Evolutionary conservation across 2,113 vertebrate species (phyloP).

Genomic region (Pheucticus melanocephalus): DNA sequence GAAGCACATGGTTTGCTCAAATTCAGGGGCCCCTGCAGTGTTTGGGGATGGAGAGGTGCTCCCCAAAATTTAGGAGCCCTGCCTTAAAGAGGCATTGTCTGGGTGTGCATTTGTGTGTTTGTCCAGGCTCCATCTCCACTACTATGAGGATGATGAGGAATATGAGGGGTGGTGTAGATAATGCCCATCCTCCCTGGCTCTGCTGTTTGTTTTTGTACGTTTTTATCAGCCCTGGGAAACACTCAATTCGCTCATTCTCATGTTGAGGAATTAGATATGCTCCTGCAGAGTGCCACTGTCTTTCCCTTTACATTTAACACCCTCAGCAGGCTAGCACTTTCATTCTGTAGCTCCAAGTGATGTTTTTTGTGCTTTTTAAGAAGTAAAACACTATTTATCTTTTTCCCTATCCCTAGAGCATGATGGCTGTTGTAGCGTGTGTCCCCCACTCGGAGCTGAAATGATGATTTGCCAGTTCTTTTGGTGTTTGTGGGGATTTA

Average conservation of each 20-base stretch:
- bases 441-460: background rate
- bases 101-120: background rate
- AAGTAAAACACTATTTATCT: background rate
- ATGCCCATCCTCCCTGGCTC: background rate
- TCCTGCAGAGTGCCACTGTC: background rate
- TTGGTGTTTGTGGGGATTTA: background rate
- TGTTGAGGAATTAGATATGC: background rate
- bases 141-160: fast-evolving
- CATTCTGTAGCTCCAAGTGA: background rate
- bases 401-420: fast-evolving
- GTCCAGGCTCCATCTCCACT: fast-evolving
- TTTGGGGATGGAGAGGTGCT: fast-evolving
- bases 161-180: background rate
- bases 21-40: fast-evolving
- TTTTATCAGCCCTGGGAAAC: background rate
- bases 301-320: background rate
- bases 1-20: background rate
- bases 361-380: background rate
- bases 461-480: background rate
- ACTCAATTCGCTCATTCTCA: fast-evolving
- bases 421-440: fast-evolving
- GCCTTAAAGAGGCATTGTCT: no score
- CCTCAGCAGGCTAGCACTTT: background rate
- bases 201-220: background rate
- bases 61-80: background rate